These are phyloP conservation scores for Enteromius thamalakanensis DNA, from an alignment of 2,797 vertebrate species.

Conservation along the genomic window DNA sequence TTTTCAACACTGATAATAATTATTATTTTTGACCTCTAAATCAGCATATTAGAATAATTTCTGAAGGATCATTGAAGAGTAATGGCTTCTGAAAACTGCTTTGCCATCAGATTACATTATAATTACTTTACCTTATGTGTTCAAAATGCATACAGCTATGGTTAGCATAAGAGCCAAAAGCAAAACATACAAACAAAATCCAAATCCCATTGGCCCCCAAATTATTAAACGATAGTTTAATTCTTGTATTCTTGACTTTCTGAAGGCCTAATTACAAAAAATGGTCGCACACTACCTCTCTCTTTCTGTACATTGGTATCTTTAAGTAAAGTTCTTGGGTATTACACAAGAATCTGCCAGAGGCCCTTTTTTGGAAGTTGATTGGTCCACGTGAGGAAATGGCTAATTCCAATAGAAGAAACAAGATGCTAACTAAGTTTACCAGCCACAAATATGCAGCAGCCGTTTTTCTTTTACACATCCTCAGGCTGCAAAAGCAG, in stretches of 20 bases:
- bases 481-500: slow-evolving; percentile 34
- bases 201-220: too few relatives aligned
- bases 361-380: slow-evolving; percentile 20
- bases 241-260: neutral
- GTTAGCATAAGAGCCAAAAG: too few relatives aligned
- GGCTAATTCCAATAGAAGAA: slow-evolving; percentile 13
- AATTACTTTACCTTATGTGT: too few relatives aligned
- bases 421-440: slow-evolving; percentile 38
- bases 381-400: slow-evolving; percentile 22
- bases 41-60: neutral
- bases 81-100: neutral
- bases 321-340: slow-evolving; percentile 13
- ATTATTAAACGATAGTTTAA: too few relatives aligned
- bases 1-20: neutral
- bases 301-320: neutral
- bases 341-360: slow-evolving; percentile 29
- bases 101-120: too few relatives aligned
- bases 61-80: neutral
- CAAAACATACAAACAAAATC: neutral
- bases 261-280: neutral
- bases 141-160: too few relatives aligned
- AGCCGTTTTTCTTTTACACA: slow-evolving; percentile 41
- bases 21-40: neutral
- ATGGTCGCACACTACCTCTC: neutral
- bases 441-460: slow-evolving; percentile 35